phyloP scores from a whole-genome alignment of 1,140 invertebrate species.

The Pygmarrhopalites habei region DNA sequence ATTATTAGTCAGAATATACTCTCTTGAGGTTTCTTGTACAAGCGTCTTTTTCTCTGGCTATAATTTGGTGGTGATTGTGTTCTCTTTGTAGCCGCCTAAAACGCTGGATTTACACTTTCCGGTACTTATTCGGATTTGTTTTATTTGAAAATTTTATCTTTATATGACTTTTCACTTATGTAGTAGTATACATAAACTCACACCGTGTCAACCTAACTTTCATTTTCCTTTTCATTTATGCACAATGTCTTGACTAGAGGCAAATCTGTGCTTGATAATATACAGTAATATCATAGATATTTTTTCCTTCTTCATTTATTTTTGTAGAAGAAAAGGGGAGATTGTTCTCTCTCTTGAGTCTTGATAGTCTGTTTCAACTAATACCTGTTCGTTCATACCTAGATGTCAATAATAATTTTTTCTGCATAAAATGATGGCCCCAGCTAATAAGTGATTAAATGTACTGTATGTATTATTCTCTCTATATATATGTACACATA shows the following conservation, averaged over 20 bases:
- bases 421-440: too few species aligned
- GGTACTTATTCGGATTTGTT: constrained; percentile 26
- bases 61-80: constrained; percentile 14
- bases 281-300: background rate
- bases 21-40: background rate
- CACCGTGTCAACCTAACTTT: background rate
- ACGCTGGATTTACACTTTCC: constrained; percentile 26
- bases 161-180: background rate
- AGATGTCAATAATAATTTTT: too few species aligned
- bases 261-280: background rate
- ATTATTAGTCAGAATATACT: background rate
- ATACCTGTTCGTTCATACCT: too few species aligned
- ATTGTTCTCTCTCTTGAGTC: background rate
- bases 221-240: background rate
- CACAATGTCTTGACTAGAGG: background rate
- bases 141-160: constrained; percentile 6
- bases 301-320: background rate
- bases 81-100: constrained; percentile 29
- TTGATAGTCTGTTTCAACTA: background rate
- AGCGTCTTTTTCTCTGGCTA: background rate
- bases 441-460: too few species aligned
- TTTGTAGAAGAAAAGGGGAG: background rate
- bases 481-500: too few species aligned
- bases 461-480: too few species aligned
- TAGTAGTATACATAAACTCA: background rate